A percentile compares a stretch with the other conserved stretches of the same genome.
phyloP scores from a whole-genome alignment of 64 coral and sea anemone species.

The Acropora tenuis region DNA sequence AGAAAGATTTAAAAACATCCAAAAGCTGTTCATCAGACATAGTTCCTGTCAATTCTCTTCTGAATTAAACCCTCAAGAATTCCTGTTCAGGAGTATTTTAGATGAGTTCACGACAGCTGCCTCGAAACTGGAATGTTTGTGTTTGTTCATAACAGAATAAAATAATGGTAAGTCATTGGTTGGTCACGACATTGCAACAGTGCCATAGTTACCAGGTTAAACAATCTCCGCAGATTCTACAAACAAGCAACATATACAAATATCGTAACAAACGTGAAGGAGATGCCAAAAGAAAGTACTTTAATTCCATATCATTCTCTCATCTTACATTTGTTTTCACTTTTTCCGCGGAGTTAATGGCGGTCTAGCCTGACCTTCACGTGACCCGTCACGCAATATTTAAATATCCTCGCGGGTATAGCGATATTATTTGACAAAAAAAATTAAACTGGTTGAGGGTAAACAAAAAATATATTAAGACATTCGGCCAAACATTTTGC shows the following conservation, averaged over 20 bases:
- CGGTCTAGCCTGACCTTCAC: no score
- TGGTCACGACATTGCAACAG: slow-evolving; percentile 2
- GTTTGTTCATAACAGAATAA: background rate
- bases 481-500: no score
- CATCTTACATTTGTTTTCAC: no score
- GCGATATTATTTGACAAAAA: no score
- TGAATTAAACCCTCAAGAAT: background rate
- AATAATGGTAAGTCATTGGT: slow-evolving; percentile 27
- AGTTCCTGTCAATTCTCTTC: background rate
- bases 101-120: background rate
- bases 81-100: background rate
- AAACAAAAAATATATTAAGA: no score
- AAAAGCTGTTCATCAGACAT: slow-evolving; percentile 78
- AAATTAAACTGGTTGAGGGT: no score
- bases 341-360: no score
- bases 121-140: background rate
- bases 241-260: background rate
- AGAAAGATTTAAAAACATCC: slow-evolving; percentile 77
- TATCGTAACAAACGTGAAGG: no score
- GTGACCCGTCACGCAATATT: no score
- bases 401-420: no score
- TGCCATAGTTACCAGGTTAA: slow-evolving; percentile 32
- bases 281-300: no score
- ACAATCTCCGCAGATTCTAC: background rate
- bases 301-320: no score